A percentile compares a stretch with the other conserved stretches of the same genome.
These are phyloP conservation scores for Otolemur crassicaudatus DNA, from an alignment of 2,797 vertebrate genomes.

Conservation along the genomic window DNA sequence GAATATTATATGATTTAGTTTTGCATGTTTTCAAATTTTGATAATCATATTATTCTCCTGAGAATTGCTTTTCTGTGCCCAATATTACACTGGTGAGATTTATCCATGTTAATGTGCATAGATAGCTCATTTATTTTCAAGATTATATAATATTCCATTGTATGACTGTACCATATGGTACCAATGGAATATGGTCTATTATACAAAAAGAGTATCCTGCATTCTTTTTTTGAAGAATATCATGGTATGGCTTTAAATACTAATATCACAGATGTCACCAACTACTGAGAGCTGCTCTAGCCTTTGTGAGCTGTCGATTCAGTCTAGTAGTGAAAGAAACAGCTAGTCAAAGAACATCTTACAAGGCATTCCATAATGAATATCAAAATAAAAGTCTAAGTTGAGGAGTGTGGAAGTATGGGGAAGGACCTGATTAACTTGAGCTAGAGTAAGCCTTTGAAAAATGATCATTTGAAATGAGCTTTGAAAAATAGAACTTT, in stretches of 20 bases:
- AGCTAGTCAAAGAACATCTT: neutral
- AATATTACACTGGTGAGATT: neutral
- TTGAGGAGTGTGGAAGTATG: neutral
- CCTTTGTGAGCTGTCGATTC: neutral
- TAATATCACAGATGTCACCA: neutral
- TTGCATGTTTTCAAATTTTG: neutral
- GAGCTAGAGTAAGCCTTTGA: neutral
- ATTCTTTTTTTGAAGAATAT: neutral
- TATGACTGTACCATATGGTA: neutral
- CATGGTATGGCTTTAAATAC: neutral
- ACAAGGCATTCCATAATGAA: neutral
- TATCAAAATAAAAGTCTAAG: slow-evolving; percentile 11
- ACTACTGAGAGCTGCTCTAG: neutral
- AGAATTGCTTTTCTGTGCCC: neutral
- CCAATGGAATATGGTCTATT: neutral
- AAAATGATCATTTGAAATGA: slow-evolving; percentile 11
- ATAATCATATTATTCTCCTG: neutral
- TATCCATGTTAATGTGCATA: neutral
- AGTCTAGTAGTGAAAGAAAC: neutral
- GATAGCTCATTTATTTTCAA: slow-evolving; percentile 18
- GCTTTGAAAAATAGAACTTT: slow-evolving; percentile 7
- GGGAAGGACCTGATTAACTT: neutral
- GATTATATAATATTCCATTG: neutral
- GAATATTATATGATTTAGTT: neutral
- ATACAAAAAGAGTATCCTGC: neutral